Base-by-base conservation (phyloP, 2,888 invertebrate species). In the Thera britannica region DNA sequence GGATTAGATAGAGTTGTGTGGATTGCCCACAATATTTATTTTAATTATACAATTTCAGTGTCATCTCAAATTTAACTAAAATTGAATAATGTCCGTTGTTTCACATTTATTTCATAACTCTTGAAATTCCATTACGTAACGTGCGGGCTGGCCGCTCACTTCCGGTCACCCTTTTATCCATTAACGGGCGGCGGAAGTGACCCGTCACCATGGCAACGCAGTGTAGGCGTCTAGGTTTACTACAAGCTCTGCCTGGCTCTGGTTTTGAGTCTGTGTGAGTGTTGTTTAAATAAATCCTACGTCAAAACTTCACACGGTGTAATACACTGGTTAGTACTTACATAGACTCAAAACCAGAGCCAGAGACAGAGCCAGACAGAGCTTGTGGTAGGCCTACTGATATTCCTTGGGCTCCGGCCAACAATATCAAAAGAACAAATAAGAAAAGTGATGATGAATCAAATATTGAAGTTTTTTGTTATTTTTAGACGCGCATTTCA, bases 101-200 rank as follows among this genome's bases (percentile, higher is more conserved):
- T 1, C 34, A 61, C 51, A 66, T 57, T 55, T 56, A 67, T 55
- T 48, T 59, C 49, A 59, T 59, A 55, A 62, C 49, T 62, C 54
- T 58, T 55, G 62, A 35, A 57, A 57, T 12, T 62, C 49, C 48
- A 62, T 58, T 58, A 46, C 23, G 12, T 61, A 57, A 58, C 60
- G 51, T 52, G 52, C 65, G 62, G 62, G 62, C 54, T 8, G 57
- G 38, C 54, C 44, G 38, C 54, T 36, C 1, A 23, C 62, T 66
- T 66, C 69, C 69, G 69, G 69, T 63, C 66, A 66, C 69, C 69
- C 62, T 70, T 69, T 66, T 63, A 70, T 60, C 65, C 69, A 66
- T 66, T 66, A 66, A 57, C 59, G 60, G 60, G 38, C 57, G 60
- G 41, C 68, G 68, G 68, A 68, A 68, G 61, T 11, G 41, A 48